Evolutionary conservation across 2,797 vertebrate species (phyloP).

Genomic region (Centroberyx gerrardi): DNA sequence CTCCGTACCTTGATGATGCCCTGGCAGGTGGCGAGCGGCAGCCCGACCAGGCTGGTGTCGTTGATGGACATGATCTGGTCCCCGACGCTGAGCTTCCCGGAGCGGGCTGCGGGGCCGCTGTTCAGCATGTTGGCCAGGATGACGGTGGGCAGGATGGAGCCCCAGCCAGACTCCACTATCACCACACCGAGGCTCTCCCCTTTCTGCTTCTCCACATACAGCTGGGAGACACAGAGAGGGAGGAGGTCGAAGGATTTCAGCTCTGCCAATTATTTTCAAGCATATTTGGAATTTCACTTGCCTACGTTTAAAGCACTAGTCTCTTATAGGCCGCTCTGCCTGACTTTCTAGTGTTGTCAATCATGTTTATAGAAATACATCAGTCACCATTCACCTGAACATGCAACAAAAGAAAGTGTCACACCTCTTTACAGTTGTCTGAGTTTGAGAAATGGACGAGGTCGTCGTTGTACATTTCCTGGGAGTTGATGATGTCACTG

Average conservation of each 20-base stretch:
- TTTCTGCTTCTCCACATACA: constrained; percentile 94
- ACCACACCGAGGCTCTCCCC: constrained; percentile 87
- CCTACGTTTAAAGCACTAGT: background rate
- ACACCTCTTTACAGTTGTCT: constrained; percentile 98
- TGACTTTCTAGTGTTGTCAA: background rate
- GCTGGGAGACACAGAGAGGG: constrained; percentile 74
- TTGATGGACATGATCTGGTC: constrained; percentile 99
- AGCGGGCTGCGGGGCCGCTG: constrained; percentile 94
- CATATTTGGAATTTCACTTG: background rate
- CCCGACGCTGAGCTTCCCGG: constrained; percentile 95
- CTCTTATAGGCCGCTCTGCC: background rate
- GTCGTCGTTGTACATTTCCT: constrained; percentile 91
- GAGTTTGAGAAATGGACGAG: constrained; percentile 93
- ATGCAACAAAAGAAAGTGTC: constrained; percentile 26
- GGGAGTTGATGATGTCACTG: constrained; percentile 98
- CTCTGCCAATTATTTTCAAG: constrained; percentile 5
- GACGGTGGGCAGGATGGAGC: constrained; percentile 94
- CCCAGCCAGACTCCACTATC: constrained; percentile 89
- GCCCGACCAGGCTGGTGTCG: constrained; percentile 87
- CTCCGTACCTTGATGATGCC: constrained; percentile 94
- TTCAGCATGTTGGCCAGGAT: constrained; percentile 98
- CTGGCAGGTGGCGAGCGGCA: constrained; percentile 96
- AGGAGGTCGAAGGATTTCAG: background rate
- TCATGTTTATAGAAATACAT: constrained; percentile 30
- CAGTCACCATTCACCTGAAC: constrained; percentile 21